Evolutionary conservation across 2,888 invertebrate genomes (phyloP).

Genomic region (Imbricaverruca yamaguchii): DNA sequence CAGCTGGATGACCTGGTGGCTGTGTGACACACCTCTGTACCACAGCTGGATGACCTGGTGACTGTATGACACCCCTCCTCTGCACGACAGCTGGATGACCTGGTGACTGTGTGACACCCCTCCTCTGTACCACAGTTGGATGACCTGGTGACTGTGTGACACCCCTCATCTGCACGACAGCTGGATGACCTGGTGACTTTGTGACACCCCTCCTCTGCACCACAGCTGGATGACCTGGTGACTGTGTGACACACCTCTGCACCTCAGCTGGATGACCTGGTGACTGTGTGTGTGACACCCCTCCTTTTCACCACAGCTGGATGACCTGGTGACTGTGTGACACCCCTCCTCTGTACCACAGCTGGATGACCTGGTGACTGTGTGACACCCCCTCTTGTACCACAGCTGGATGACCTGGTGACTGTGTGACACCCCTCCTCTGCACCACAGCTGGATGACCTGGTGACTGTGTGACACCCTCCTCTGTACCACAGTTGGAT

Average conservation of each 20-base stretch:
- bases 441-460: no score
- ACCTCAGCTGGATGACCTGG: background rate
- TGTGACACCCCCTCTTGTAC: background rate
- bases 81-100: background rate
- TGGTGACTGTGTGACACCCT: background rate
- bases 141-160: no score
- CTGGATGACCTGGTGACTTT: background rate
- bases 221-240: conserved; percentile 15
- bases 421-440: background rate
- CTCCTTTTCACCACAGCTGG: no score
- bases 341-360: conserved; percentile 27
- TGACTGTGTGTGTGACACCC: conserved; percentile 13
- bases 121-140: background rate
- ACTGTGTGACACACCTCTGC: background rate
- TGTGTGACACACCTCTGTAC: background rate
- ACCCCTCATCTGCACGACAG: no score
- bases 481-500: background rate
- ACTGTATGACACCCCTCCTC: background rate
- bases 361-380: background rate
- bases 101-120: conserved; percentile 12
- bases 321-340: background rate
- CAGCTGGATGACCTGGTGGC: background rate
- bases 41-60: background rate
- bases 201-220: background rate
- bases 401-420: background rate